Evolutionary conservation across 1,140 invertebrate genomes (phyloP).

Genomic region (Apis laboriosa): DNA sequence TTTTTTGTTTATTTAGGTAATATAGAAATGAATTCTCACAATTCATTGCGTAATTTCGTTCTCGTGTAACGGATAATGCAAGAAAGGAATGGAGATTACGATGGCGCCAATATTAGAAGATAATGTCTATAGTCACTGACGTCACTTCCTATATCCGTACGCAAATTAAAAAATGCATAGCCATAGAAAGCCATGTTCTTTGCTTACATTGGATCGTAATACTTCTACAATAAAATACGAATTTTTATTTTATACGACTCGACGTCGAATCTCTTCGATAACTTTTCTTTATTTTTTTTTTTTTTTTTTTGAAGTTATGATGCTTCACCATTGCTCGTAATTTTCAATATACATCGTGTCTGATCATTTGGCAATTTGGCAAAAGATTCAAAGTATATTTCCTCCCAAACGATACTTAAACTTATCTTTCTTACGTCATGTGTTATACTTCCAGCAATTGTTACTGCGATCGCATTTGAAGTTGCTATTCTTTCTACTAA

Average conservation of each 20-base stretch:
- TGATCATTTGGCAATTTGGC: not conserved
- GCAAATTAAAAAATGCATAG: slow-evolving; percentile 5
- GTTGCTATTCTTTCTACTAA: no score
- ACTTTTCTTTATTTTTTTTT: no score
- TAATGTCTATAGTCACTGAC: slow-evolving; percentile 55
- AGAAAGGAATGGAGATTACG: not conserved
- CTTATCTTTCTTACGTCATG: not conserved
- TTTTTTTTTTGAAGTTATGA: not conserved
- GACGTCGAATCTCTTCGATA: no score
- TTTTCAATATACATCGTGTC: no score
- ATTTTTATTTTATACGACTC: no score
- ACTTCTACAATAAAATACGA: no score
- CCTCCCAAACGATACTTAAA: not conserved
- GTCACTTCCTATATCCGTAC: slow-evolving; percentile 73
- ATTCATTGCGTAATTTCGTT: not conserved
- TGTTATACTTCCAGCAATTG: no score
- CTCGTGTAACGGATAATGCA: not conserved
- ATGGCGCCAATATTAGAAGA: slow-evolving; percentile 26
- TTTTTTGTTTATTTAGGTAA: no score
- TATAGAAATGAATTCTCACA: not conserved
- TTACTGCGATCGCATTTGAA: no score
- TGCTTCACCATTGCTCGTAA: no score
- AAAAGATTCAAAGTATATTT: not conserved
- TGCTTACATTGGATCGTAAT: not conserved
- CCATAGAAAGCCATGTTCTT: not conserved